Percentiles rank a stretch among this genome's conserved stretches.
These are phyloP conservation scores for Rhinogobio ventralis DNA, from an alignment of 2,797 vertebrate genomes.

Conservation along the genomic window DNA sequence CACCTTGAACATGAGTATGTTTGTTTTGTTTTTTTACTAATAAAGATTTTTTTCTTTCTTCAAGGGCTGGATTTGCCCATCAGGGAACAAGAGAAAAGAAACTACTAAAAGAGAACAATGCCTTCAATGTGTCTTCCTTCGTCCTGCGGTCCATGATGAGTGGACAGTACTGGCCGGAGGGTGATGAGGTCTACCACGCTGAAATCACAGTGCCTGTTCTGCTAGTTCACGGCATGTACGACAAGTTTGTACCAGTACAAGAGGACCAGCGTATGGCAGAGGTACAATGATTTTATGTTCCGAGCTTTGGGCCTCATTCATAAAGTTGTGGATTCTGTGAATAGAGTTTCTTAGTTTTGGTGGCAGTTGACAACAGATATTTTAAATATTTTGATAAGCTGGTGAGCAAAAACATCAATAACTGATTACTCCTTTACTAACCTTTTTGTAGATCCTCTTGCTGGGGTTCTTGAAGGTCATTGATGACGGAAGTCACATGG, in stretches of 20 bases:
- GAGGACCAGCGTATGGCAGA: slow-evolving; percentile 98
- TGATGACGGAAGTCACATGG: slow-evolving; percentile 97
- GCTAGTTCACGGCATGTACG: slow-evolving; percentile 94
- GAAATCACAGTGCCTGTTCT: slow-evolving; percentile 92
- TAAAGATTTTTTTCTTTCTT: slow-evolving; percentile 22
- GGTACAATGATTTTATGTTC: slow-evolving; percentile 72
- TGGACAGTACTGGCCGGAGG: slow-evolving; percentile 98
- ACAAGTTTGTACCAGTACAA: slow-evolving; percentile 94
- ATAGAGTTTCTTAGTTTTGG: background rate
- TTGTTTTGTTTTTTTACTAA: slow-evolving; percentile 1
- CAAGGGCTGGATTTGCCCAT: slow-evolving; percentile 92
- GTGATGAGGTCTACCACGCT: slow-evolving; percentile 94
- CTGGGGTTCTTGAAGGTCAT: slow-evolving; percentile 94
- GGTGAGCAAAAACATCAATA: background rate
- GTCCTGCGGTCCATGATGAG: slow-evolving; percentile 97
- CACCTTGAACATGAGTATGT: background rate
- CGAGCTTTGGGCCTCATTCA: no score
- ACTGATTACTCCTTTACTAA: background rate
- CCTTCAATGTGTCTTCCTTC: slow-evolving; percentile 95
- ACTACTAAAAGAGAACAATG: slow-evolving; percentile 92
- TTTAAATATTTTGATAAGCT: background rate
- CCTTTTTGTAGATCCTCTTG: slow-evolving; percentile 85
- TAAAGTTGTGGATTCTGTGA: background rate
- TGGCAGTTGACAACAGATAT: background rate
- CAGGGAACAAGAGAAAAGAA: slow-evolving; percentile 95